phyloP scores from a whole-genome alignment of 2,797 vertebrate species.

The Cossypha polioptera region DNA sequence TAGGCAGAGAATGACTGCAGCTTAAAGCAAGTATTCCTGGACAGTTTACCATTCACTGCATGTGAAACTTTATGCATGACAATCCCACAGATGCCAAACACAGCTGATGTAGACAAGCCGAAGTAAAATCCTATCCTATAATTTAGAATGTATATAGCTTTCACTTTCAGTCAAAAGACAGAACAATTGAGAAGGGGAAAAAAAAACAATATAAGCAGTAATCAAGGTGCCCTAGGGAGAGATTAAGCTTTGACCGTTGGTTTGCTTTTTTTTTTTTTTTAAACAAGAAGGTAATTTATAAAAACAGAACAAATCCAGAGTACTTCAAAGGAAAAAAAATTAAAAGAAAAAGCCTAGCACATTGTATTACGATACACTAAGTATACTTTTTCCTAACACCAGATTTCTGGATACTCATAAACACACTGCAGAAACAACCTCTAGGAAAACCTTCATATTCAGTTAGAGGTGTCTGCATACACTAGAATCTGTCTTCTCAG shows the following conservation, averaged over 20 bases:
- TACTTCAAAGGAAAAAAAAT: neutral
- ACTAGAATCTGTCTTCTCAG: neutral
- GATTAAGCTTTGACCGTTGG: neutral
- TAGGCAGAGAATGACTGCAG: neutral
- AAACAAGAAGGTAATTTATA: neutral
- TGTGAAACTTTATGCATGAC: rapidly evolving
- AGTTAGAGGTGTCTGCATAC: neutral
- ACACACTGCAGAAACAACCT: neutral
- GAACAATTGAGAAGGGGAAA: neutral
- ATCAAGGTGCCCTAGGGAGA: neutral
- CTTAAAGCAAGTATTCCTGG: neutral
- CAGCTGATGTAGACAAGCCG: neutral
- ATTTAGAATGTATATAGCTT: neutral
- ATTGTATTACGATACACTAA: neutral
- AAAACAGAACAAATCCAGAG: neutral
- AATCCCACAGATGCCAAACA: neutral
- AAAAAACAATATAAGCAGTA: neutral
- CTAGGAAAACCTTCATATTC: neutral
- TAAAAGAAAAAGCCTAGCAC: neutral
- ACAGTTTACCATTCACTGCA: neutral
- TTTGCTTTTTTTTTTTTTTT: neutral
- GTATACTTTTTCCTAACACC: neutral
- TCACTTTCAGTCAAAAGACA: neutral
- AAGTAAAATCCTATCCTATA: neutral
- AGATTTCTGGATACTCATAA: neutral